Conservation (phyloP, 2,797 vertebrate genomes). For the Sandelia bainsii region DNA sequence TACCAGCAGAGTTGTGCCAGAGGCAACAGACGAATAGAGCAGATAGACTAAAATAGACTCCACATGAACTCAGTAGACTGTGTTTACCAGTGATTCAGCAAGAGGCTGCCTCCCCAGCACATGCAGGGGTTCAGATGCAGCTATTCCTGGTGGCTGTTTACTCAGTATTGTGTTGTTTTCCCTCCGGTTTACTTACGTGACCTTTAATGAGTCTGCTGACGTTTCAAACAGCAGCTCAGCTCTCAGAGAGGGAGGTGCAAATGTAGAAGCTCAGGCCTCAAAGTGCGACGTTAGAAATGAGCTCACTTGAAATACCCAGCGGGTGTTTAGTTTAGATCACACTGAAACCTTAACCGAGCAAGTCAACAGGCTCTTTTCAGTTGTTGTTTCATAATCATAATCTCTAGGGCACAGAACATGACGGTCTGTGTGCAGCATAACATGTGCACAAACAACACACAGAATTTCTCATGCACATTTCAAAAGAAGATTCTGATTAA, state of each 20-base stretch:
- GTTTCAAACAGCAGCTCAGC: conserved; percentile 36
- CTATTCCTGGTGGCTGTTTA: conserved; percentile 73
- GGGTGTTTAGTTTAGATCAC: conserved; percentile 12
- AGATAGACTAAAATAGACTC: conserved; percentile 64
- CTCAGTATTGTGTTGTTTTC: conserved; percentile 42
- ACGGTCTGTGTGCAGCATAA: background rate
- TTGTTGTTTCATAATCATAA: background rate
- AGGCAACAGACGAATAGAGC: conserved; percentile 32
- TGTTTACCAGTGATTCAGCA: conserved; percentile 50
- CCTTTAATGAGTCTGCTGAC: conserved; percentile 53
- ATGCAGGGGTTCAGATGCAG: conserved; percentile 16
- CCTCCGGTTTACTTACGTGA: conserved; percentile 57
- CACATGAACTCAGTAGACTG: conserved; percentile 50
- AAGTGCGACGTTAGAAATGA: conserved; percentile 16
- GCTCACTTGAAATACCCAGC: conserved; percentile 2
- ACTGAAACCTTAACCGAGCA: background rate
- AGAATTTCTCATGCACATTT: too few species aligned
- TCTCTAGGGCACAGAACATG: background rate
- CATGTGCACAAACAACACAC: too few species aligned
- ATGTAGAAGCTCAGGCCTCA: background rate
- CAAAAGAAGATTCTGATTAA: too few species aligned
- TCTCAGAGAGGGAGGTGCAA: background rate
- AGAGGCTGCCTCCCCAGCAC: background rate
- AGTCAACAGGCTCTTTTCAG: background rate
- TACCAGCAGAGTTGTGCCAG: conserved; percentile 21